phyloP scores from a whole-genome alignment of 1,140 invertebrate species.

The Pachyrhynchus sulphureomaculatus region DNA sequence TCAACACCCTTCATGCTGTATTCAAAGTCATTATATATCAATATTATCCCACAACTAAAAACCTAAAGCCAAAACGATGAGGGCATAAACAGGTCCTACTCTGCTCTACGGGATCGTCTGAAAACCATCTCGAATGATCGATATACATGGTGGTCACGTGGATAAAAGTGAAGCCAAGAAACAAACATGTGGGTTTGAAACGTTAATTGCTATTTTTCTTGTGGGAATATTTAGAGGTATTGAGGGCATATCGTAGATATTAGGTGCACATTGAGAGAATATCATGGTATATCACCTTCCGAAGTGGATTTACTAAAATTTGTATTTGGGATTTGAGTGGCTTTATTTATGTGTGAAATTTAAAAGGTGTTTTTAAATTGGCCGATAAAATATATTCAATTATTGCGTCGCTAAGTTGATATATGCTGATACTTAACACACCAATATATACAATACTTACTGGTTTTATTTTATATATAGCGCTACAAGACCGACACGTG shows the following conservation, averaged over 20 bases:
- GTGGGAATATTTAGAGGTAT: conserved; percentile 21
- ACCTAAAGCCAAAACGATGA: conserved; percentile 12
- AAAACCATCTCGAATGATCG: conserved; percentile 1
- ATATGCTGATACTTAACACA: no score
- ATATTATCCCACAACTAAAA: conserved; percentile 12
- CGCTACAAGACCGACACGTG: no score
- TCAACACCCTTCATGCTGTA: background rate
- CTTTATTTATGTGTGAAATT: no score
- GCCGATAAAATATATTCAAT: no score
- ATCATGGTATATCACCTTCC: background rate
- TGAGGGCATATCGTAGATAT: background rate
- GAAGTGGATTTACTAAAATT: background rate
- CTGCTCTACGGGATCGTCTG: background rate
- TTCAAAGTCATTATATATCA: background rate
- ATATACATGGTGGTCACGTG: conserved; percentile 30
- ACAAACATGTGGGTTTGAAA: conserved; percentile 15
- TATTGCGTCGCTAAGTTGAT: no score
- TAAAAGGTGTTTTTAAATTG: no score
- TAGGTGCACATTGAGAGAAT: background rate
- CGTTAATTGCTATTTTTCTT: conserved; percentile 22
- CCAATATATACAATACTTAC: no score
- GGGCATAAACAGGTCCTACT: conserved; percentile 26
- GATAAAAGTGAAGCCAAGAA: conserved; percentile 3
- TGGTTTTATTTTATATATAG: no score
- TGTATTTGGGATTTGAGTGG: no score